Conservation (phyloP, 2,797 vertebrate genomes). For the Adelosebastes latens region DNA sequence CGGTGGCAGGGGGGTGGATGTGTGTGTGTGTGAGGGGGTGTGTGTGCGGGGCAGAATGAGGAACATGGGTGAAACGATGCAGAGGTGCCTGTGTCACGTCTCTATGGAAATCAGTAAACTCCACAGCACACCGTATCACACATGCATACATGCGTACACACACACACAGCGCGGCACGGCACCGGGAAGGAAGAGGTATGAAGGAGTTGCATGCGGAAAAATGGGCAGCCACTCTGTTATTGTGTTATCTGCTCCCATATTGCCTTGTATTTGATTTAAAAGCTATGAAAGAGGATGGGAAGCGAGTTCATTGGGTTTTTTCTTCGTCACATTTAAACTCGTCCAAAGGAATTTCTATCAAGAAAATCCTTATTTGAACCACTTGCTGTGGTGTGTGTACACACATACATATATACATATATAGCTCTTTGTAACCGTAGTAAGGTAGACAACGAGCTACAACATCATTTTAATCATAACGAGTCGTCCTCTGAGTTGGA, state of each 20-base stretch:
- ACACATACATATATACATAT: too few relatives aligned
- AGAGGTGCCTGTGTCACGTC: conserved; percentile 66
- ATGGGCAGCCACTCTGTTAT: conserved; percentile 2
- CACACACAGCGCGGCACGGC: not conserved
- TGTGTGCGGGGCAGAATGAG: conserved; percentile 18
- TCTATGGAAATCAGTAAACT: conserved; percentile 75
- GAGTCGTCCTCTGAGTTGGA: too few relatives aligned
- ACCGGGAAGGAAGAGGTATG: not conserved
- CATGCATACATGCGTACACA: conserved; percentile 23
- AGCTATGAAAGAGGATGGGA: not conserved
- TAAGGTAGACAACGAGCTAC: too few relatives aligned
- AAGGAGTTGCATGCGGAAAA: conserved; percentile 10
- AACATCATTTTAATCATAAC: too few relatives aligned
- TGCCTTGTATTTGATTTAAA: conserved; percentile 44
- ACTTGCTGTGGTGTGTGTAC: not conserved
- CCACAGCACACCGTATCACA: conserved; percentile 28
- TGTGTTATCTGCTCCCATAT: conserved; percentile 16
- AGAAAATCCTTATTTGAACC: conserved; percentile 25
- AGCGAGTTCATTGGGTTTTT: not conserved
- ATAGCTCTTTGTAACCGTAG: too few relatives aligned
- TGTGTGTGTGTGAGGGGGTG: not conserved
- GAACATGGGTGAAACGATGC: conserved; percentile 51
- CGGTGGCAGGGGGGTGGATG: not conserved
- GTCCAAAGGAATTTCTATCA: not conserved
- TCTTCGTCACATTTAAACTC: not conserved